phyloP scores from a whole-genome alignment of 2,113 vertebrate species.

The Antigone vipio region DNA sequence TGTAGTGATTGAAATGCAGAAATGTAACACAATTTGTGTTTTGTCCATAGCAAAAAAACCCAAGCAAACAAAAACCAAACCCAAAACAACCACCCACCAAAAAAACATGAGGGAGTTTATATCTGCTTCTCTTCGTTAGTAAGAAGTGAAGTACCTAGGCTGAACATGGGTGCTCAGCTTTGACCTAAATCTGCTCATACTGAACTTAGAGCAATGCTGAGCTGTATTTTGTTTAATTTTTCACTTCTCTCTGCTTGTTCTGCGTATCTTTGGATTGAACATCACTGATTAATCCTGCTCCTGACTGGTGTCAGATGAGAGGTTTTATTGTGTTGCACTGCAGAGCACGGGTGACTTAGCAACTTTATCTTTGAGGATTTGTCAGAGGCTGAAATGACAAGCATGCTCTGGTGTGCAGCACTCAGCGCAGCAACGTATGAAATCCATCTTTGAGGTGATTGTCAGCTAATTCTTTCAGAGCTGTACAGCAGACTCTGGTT shows the following conservation, averaged over 20 bases:
- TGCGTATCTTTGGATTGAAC: neutral
- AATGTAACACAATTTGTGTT: neutral
- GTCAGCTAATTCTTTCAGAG: neutral
- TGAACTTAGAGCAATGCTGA: neutral
- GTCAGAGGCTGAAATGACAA: neutral
- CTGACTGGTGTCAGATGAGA: neutral
- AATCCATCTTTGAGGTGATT: neutral
- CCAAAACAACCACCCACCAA: no score
- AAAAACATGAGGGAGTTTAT: neutral
- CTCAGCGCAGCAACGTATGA: neutral
- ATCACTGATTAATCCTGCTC: neutral
- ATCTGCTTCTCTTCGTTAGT: neutral
- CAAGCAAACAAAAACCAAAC: no score
- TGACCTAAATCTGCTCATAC: neutral
- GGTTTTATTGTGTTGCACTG: neutral
- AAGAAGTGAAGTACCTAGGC: neutral
- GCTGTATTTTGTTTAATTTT: neutral
- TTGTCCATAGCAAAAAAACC: neutral
- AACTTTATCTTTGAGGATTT: constrained; percentile 37
- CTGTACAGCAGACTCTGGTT: neutral
- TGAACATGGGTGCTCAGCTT: neutral
- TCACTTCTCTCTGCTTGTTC: neutral
- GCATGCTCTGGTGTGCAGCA: neutral
- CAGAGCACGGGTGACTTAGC: constrained; percentile 1
- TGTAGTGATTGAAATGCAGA: neutral